Evolutionary conservation across 2,888 invertebrate genomes (phyloP), one percentile per base, ranked within the genome.

Genomic region (Oscheius sp.): DNA sequence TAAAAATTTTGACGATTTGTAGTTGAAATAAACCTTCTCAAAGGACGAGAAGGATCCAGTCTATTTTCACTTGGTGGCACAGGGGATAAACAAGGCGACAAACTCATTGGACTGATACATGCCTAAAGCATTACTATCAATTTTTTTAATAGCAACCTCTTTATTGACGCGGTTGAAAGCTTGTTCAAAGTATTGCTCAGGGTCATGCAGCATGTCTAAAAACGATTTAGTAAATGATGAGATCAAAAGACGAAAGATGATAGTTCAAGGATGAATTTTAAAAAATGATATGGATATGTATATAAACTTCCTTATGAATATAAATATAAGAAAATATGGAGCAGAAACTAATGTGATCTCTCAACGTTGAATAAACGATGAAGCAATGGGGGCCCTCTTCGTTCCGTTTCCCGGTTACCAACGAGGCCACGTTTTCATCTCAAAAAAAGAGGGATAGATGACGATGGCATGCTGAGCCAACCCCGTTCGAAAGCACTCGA

Each of bases 31-130:
- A 41, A 61, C 4, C 79, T 68, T 47, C 79, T 32, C 24, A 79
- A 49, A 6, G 76, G 70, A 2, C 70, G 38, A 38, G 80, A 78
- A n/a, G 78, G 70, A 32, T 41, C 41, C 8, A 74, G 67, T 30
- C 65, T 61, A 22, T 72, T 24, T 4, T 56, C 47, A 20, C 17
- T 44, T 3, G 54, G 56, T 12, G 65, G 65, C 5, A 49, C 20
- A 26, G 65, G 65, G 6, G 65, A 65, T 9, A 65, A 20, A 12
- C 54, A 47, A 0, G 56, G 54, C n/a, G 65, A 65, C 17, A 44
- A 44, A 1, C 44, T 44, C 59, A 59, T 59, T 12, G 59, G 59
- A 1, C 50, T 20, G 50, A 64, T 32, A 33, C 51, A 59, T 14
- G 41, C 44, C 59, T 59, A 20, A 28, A 59, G 44, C 30, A 26